phyloP scores from a whole-genome alignment of 2,113 vertebrate genomes.

The Loxodonta africana region DNA sequence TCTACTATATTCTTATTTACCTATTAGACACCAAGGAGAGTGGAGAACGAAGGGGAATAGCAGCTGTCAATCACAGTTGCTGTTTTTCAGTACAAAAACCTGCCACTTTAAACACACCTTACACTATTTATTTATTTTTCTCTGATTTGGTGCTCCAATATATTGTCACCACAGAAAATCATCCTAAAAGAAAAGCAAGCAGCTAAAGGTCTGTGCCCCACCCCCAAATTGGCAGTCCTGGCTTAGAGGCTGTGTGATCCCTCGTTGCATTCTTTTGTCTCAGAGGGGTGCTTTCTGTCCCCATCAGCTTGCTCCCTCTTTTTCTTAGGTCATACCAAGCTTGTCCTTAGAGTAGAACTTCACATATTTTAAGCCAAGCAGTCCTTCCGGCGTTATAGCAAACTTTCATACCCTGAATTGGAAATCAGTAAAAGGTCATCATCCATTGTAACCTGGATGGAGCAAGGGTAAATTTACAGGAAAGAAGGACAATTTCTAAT shows the following conservation, averaged over 20 bases:
- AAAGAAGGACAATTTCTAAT: neutral
- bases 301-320: neutral
- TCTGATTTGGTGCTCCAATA: neutral
- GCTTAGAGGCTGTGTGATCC: neutral
- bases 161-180: neutral
- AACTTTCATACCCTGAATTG: neutral
- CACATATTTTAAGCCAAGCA: slow-evolving; percentile 13
- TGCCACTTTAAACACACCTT: neutral
- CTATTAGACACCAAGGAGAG: neutral
- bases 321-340: neutral
- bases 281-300: neutral
- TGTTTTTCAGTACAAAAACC: neutral
- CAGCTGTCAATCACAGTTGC: neutral
- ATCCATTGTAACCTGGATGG: neutral
- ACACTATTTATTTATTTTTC: slow-evolving; percentile 5
- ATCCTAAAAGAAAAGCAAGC: slow-evolving; percentile 50
- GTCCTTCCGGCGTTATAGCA: neutral
- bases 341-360: slow-evolving; percentile 20
- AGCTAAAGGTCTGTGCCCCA: neutral
- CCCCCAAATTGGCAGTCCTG: neutral
- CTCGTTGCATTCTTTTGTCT: neutral
- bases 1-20: slow-evolving; percentile 34
- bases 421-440: slow-evolving; percentile 18
- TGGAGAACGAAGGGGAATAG: neutral
- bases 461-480: neutral